phyloP scores from a whole-genome alignment of 2,797 vertebrate species.

The Hozukius guyotensis region DNA sequence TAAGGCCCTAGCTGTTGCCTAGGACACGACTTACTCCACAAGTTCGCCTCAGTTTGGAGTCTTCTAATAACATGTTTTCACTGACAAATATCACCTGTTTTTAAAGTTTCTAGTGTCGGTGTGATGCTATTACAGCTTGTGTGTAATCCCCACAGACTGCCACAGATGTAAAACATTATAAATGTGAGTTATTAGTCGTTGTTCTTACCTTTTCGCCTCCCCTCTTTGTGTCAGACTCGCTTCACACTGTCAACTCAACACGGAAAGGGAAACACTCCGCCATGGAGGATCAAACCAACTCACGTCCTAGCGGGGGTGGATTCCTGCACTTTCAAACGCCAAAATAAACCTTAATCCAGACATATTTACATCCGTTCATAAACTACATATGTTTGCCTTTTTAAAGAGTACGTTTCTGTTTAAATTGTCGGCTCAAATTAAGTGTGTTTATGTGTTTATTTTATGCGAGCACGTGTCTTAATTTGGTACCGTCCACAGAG shows the following conservation, averaged over 20 bases:
- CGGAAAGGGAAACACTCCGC: constrained; percentile 78
- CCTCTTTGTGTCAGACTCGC: constrained; percentile 38
- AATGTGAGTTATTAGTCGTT: neutral
- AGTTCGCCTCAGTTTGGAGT: constrained; percentile 37
- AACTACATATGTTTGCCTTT: accelerated
- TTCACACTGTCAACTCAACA: constrained; percentile 39
- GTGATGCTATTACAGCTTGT: neutral
- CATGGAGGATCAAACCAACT: constrained; percentile 64
- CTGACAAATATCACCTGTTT: neutral
- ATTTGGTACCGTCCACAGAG: constrained; percentile 18
- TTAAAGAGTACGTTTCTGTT: accelerated
- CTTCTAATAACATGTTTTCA: neutral
- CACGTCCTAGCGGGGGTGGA: constrained; percentile 13
- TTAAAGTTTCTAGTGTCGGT: accelerated
- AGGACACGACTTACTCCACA: neutral
- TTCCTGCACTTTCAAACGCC: neutral
- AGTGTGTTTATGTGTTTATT: neutral
- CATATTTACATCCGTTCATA: neutral
- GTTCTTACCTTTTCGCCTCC: constrained; percentile 55
- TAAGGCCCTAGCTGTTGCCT: constrained; percentile 39
- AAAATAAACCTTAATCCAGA: accelerated
- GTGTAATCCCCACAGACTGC: neutral
- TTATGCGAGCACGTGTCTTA: neutral
- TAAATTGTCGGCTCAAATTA: accelerated
- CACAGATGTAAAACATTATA: neutral